These are phyloP conservation scores for Siniperca scherzeri DNA, from an alignment of 2,797 vertebrate species.

Conservation along the genomic window DNA sequence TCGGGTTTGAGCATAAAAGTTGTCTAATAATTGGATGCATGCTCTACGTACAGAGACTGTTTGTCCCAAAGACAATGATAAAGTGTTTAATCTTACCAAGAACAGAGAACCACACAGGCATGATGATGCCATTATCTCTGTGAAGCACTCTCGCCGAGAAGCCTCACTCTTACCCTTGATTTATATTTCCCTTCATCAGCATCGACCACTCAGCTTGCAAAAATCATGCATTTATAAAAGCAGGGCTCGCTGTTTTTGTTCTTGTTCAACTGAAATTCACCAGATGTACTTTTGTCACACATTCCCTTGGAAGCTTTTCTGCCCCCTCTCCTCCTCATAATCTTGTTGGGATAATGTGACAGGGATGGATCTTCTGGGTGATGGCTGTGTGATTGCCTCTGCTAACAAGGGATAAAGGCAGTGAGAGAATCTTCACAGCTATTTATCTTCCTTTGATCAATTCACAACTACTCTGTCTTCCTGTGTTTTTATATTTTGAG, in stretches of 20 bases:
- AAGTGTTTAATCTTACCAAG: slow-evolving; percentile 85
- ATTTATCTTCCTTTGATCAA: slow-evolving; percentile 79
- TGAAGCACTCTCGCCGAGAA: slow-evolving; percentile 63
- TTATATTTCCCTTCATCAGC: slow-evolving; percentile 82
- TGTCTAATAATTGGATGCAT: slow-evolving; percentile 70
- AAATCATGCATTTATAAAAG: slow-evolving; percentile 81
- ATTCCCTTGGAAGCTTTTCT: slow-evolving; percentile 33
- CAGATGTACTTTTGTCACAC: slow-evolving; percentile 68
- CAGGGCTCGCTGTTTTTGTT: slow-evolving; percentile 62
- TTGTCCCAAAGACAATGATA: slow-evolving; percentile 83
- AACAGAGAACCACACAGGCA: slow-evolving; percentile 76
- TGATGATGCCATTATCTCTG: slow-evolving; percentile 82
- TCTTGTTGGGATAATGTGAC: slow-evolving; percentile 66
- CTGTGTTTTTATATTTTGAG: slow-evolving; percentile 43
- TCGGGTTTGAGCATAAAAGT: slow-evolving; percentile 57
- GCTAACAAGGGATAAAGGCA: slow-evolving; percentile 76
- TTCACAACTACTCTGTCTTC: slow-evolving; percentile 40
- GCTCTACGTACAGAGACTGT: slow-evolving; percentile 54
- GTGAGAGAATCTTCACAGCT: slow-evolving; percentile 65
- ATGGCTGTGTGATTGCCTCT: slow-evolving; percentile 75
- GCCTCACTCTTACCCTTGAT: slow-evolving; percentile 73
- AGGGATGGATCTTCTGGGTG: slow-evolving; percentile 72
- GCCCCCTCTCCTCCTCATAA: slow-evolving; percentile 33
- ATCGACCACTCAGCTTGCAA: slow-evolving; percentile 76
- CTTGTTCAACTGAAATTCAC: slow-evolving; percentile 59